Evolutionary conservation across 2,797 vertebrate genomes (phyloP).

Genomic region (Buphagus erythrorhynchus): DNA sequence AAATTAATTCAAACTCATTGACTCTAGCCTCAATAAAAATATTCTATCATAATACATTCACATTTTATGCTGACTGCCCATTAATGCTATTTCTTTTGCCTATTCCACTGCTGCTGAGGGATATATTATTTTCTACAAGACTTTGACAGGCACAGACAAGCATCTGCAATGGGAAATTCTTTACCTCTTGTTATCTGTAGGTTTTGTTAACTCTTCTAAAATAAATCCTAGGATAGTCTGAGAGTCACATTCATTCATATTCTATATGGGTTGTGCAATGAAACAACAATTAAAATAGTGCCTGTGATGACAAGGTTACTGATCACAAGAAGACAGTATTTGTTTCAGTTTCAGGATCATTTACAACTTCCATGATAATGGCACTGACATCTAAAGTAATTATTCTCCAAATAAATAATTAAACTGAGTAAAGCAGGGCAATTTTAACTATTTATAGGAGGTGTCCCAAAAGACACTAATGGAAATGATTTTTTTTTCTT

Average conservation of each 20-base stretch:
- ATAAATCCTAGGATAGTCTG: background rate
- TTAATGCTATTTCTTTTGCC: background rate
- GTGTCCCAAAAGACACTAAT: background rate
- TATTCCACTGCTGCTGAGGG: background rate
- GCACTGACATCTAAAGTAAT: conserved; percentile 37
- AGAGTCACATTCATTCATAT: background rate
- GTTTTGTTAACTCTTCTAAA: background rate
- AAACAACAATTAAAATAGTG: background rate
- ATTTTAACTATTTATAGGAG: conserved; percentile 46
- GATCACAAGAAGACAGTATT: background rate
- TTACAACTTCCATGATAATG: background rate
- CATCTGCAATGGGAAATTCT: background rate
- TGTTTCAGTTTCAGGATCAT: background rate
- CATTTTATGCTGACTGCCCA: background rate
- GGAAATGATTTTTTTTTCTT: conserved; percentile 2
- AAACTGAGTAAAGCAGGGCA: background rate
- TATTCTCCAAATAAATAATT: conserved; percentile 52
- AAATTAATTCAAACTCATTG: background rate
- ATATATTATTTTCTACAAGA: conserved; percentile 1
- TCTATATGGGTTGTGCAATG: background rate
- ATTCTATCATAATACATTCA: background rate
- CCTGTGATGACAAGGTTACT: background rate
- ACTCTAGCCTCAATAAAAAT: background rate
- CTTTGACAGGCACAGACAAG: background rate
- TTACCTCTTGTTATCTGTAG: background rate